phyloP scores from a whole-genome alignment of 2,113 vertebrate species.

The Epinephelus moara region DNA sequence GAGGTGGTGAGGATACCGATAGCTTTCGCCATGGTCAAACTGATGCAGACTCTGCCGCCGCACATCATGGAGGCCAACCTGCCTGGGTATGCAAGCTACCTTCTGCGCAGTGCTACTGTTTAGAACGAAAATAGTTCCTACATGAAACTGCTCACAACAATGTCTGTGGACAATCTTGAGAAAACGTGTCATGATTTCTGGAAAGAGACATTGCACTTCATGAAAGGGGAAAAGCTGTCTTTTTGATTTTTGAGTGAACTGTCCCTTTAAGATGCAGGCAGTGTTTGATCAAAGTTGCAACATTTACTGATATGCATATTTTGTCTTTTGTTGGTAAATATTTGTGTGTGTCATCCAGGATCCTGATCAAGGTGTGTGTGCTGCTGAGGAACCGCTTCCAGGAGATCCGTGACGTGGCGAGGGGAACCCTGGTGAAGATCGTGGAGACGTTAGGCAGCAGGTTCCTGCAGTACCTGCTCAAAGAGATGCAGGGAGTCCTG shows the following conservation, averaged over 20 bases:
- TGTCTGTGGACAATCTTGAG: no score
- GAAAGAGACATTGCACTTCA: no score
- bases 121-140: no score
- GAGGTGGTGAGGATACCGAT: slow-evolving; percentile 93
- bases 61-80: slow-evolving; percentile 93
- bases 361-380: slow-evolving; percentile 94
- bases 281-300: no score
- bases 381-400: slow-evolving; percentile 94
- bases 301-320: no score
- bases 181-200: no score
- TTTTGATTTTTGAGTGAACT: no score
- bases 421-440: slow-evolving; percentile 94
- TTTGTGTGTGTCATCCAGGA: slow-evolving; percentile 77
- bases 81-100: slow-evolving; percentile 83
- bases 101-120: no score
- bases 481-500: slow-evolving; percentile 91
- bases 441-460: slow-evolving; percentile 89
- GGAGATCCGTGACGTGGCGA: slow-evolving; percentile 93
- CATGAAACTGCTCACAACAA: no score
- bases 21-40: slow-evolving; percentile 95
- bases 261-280: no score
- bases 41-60: slow-evolving; percentile 94
- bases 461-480: slow-evolving; percentile 93
- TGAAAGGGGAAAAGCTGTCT: no score
- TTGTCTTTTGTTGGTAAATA: background rate